Base-by-base conservation (phyloP, 2,113 vertebrate genomes). In the Carollia perspicillata region DNA sequence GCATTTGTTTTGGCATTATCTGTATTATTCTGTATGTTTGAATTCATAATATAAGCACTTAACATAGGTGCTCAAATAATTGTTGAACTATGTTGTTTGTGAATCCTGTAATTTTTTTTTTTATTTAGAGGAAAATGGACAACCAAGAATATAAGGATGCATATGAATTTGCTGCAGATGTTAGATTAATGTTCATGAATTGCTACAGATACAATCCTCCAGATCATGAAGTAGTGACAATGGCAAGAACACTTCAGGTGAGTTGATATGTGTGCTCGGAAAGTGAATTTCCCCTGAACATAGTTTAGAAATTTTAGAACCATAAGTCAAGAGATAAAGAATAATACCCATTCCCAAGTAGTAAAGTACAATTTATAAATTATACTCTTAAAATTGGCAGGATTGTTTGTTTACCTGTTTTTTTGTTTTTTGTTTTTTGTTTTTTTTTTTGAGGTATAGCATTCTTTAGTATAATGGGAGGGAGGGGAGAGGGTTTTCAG, bases 161-260 rank as follows among this genome's bases (percentile, higher is more conserved):
- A 18, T 98, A 99, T 88, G 99, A 99, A 94, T 99, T 99, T 98
- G 99, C 99, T 77, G 98, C 98, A 4, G 99, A 99, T 97, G 95
- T 99, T 78, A 98, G 99, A 83, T 97, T 99, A 94, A 99, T 99
- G 99, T 99, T 99, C 95, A 99, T 99, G 98, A 99, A 98, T 96
- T 99, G 98, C 97, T 99, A 99, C 96, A 99, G 98, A 96, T 98
- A 97, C 89, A 99, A 99, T 96, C 98, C 99, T 94, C 98, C 99
- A 49, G 98, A 99, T 33, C 98, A 99, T 68, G 99, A 99, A 96
- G 98, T 99, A 40, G 99, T 99, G 83, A 84, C 94, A 86, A 99
- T 99, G 99, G 99, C 99, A 93, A 98, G 98, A 96, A 99, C 98
- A 96, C 98, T 99, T 44, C 99, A 99, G 99, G 99, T 99, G 96